phyloP scores from a whole-genome alignment of 2,888 invertebrate species.

The Uropetala carovei region DNA sequence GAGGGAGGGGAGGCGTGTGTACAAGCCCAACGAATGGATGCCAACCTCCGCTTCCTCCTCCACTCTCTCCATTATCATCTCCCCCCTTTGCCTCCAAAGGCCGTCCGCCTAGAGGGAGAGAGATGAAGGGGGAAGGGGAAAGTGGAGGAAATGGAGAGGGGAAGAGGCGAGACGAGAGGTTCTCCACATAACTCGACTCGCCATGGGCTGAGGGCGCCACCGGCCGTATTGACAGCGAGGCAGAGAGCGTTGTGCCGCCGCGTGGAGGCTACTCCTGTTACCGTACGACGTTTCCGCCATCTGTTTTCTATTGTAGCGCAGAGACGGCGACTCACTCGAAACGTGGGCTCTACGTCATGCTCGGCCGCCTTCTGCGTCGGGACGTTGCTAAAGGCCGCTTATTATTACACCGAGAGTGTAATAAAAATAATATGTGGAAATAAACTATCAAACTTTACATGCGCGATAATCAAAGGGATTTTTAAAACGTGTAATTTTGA shows the following conservation, averaged over 20 bases:
- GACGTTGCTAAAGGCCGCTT: not conserved
- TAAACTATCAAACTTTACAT: too few species aligned
- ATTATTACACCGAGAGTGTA: too few species aligned
- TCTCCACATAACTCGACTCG: constrained; percentile 21
- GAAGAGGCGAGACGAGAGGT: not conserved
- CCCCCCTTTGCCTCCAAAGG: too few species aligned
- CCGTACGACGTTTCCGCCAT: not conserved
- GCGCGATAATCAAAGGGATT: too few species aligned
- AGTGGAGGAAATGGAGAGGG: not conserved
- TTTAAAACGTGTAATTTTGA: too few species aligned
- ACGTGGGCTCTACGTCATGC: not conserved
- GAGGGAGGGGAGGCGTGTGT: too few species aligned
- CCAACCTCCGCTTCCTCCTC: too few species aligned
- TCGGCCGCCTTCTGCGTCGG: too few species aligned
- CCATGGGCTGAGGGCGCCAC: constrained; percentile 12
- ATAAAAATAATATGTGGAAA: too few species aligned
- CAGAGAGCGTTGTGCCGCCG: not conserved
- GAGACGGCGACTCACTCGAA: not conserved
- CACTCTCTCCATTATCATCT: too few species aligned
- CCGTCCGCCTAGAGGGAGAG: too few species aligned
- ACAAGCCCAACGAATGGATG: too few species aligned
- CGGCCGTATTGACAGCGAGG: constrained; percentile 5
- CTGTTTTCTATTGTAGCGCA: not conserved
- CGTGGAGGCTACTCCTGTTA: not conserved
- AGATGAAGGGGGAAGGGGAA: not conserved